Evolutionary conservation across 2,797 vertebrate genomes (phyloP).

Genomic region (Fringilla coelebs): DNA sequence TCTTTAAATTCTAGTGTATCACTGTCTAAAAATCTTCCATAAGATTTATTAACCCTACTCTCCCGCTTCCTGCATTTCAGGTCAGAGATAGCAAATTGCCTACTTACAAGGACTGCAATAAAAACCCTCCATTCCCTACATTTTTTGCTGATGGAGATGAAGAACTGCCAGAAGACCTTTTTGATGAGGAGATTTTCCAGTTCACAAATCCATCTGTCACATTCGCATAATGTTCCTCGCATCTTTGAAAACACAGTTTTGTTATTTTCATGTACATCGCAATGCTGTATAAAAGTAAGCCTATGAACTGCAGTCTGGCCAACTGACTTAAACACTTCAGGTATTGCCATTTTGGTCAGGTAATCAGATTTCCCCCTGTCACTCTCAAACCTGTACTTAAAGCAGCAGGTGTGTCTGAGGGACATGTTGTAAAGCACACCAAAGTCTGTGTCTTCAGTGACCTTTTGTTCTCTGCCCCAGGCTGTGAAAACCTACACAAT

Average conservation of each 20-base stretch:
- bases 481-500: neutral
- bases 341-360: neutral
- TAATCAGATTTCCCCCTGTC: neutral
- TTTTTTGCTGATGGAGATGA: constrained; percentile 89
- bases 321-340: neutral
- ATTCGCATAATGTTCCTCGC: constrained; percentile 57
- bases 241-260: neutral
- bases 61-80: constrained; percentile 66
- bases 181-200: constrained; percentile 83
- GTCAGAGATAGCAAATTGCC: constrained; percentile 83
- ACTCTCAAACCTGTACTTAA: neutral
- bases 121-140: constrained; percentile 88
- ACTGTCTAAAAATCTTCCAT: neutral
- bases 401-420: neutral
- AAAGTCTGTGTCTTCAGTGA: neutral
- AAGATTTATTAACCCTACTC: neutral
- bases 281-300: neutral
- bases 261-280: neutral
- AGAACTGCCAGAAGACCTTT: constrained; percentile 90
- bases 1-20: neutral
- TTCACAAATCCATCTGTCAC: constrained; percentile 81
- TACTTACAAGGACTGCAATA: constrained; percentile 59
- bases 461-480: neutral
- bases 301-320: neutral
- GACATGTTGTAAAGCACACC: neutral